Percentiles rank a stretch among this genome's conserved stretches.
Evolutionary conservation across 2,113 vertebrate species (phyloP).

Genomic region (Psophia crepitans): DNA sequence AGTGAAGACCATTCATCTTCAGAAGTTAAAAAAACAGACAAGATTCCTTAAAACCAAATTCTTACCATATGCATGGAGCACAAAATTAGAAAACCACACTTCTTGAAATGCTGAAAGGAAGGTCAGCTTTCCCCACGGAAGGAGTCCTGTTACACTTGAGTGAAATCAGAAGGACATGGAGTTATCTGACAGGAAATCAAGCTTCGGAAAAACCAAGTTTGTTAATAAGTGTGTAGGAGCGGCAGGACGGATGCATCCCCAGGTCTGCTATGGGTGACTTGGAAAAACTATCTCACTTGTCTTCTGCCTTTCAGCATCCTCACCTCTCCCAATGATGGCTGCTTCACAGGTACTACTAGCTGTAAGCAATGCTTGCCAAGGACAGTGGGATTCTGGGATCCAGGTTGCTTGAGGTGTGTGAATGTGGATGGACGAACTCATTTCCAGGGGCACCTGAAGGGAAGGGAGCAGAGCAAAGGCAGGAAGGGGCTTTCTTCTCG

Average conservation of each 20-base stretch:
- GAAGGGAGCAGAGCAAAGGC: not conserved
- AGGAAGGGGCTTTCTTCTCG: not conserved
- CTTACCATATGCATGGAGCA: not conserved
- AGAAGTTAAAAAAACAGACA: not conserved
- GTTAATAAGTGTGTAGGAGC: not conserved
- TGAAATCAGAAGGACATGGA: not conserved
- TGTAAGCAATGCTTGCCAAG: not conserved
- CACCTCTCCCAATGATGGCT: not conserved
- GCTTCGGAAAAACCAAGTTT: not conserved
- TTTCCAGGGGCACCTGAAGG: not conserved
- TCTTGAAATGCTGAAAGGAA: not conserved
- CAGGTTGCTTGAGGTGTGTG: not conserved
- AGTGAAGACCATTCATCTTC: not conserved
- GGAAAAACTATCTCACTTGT: not conserved
- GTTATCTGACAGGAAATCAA: not conserved
- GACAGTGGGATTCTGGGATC: not conserved
- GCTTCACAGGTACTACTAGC: not conserved
- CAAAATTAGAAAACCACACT: conserved; percentile 9
- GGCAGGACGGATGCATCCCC: not conserved
- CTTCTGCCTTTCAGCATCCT: not conserved
- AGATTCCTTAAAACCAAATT: not conserved
- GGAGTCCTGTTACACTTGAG: not conserved
- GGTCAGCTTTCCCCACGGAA: not conserved
- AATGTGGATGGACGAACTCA: not conserved
- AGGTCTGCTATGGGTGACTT: not conserved